Evolutionary conservation across 2,797 vertebrate species (phyloP), one percentile per base, ranked within the genome.

Genomic region (Pipistrellus pygmaeus): DNA sequence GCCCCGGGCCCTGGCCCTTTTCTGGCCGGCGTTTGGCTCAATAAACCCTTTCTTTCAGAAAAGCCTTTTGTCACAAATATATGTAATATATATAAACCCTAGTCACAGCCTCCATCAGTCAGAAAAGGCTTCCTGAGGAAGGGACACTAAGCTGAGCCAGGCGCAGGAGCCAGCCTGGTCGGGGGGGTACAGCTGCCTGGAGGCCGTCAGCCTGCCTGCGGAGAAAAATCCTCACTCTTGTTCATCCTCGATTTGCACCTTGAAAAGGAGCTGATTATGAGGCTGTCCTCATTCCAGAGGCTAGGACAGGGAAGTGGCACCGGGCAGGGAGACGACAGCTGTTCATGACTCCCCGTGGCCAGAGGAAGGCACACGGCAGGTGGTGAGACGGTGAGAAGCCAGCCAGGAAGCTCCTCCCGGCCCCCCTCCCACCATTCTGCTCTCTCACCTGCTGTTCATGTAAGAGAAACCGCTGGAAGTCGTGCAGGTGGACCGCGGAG

Each of bases 381-480:
- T 14, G 69, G n/a, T 1, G 0, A 76, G 8, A 51, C 15, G n/a
- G 21, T 4, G 23, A 75, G 55, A 68, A 3, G 5, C 7, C 1
- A 2, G 0, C 27, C 30, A 3, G 8, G 68, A 17, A 21, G 15
- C 78, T 1, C 10, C 41, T 8, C 8, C 8, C 27, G 8, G 30
- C 17, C 8, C 21, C n/a, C 8, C 20, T 4, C 12, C 7, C 23
- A 15, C 87, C 73, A 41, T 55, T 46, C 14, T n/a, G 48, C 21
- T 6, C 95, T 93, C 98, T 98, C 96, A 99, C 99, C 99, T 99
- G 98, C 97, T 99, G 99, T 66, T 99, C 98, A 1, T 99, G 98
- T 78, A 99, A 64, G 68, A 99, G 98, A 97, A 99, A 99, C 62
- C 99, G 98, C 96, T 99, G 99, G 96, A 99, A 99, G 97, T 99